These are phyloP conservation scores for Drosophila watanabei DNA, from an alignment of 1,140 invertebrate genomes.

Conservation along the genomic window DNA sequence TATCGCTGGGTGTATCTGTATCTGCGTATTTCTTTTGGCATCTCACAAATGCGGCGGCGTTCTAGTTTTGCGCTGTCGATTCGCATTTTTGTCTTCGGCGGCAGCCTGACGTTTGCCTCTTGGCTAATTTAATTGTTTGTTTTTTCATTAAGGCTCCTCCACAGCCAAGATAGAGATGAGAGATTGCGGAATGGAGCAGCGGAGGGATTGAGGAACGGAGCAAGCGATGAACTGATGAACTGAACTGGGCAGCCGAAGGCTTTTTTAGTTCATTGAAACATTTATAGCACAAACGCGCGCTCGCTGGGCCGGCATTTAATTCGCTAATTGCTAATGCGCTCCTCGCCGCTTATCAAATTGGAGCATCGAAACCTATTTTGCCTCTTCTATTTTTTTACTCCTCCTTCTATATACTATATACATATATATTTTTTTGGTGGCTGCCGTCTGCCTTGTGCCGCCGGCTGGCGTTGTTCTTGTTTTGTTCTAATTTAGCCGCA, in stretches of 20 bases:
- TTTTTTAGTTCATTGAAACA: constrained; percentile 78
- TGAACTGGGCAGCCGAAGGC: constrained; percentile 44
- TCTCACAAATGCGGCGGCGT: constrained; percentile 77
- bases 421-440: constrained; percentile 34
- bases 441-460: constrained; percentile 44
- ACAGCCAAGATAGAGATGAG: constrained; percentile 30
- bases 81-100: constrained; percentile 63
- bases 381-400: constrained; percentile 36
- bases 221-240: constrained; percentile 15
- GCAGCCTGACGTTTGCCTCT: constrained; percentile 60
- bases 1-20: constrained; percentile 21
- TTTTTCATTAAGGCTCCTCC: constrained; percentile 68
- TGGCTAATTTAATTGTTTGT: constrained; percentile 83
- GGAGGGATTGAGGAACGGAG: constrained; percentile 3
- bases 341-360: constrained; percentile 77
- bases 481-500: constrained; percentile 77
- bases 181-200: constrained; percentile 25
- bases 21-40: constrained; percentile 60
- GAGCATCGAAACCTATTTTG: constrained; percentile 71
- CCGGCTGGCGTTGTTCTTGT: constrained; percentile 35
- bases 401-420: constrained; percentile 1
- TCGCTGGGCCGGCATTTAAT: constrained; percentile 68
- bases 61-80: constrained; percentile 74
- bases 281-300: constrained; percentile 69
- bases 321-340: constrained; percentile 80